Base-by-base conservation (phyloP, 2,888 invertebrate genomes). In the Parelbella ahira region DNA sequence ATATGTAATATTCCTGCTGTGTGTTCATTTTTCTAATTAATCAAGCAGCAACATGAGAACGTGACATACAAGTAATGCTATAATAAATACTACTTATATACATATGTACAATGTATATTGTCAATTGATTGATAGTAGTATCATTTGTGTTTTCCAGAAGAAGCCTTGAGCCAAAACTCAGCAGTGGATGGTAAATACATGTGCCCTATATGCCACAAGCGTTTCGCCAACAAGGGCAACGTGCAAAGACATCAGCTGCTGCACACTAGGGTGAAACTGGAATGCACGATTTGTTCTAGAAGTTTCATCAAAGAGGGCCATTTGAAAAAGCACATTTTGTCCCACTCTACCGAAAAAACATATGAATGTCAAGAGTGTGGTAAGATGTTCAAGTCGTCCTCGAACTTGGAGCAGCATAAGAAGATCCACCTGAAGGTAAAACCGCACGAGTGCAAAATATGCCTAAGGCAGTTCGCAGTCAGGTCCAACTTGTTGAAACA, bases 241-340 rank as follows among this genome's bases (percentile, higher is more conserved):
- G 48, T 59, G 0, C 50, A 49, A 2, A 39, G 54, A 0, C 60
- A 62, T 6, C 30, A 53, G 7, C 7, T 44, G 0, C 9, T 57
- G 3, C 61, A 60, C 45, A 50, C 37, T 1, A 45, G 48, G 2
- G 41, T 50, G 12, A 52, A 50, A 15, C 42, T 77, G 0, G 65
- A 68, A 0, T 82, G 81, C 15, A 64, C 65, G 4, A 54, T 79
- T 0, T 82, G 81, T 11, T 60, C 68, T 2, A 69, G 69, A 8
- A 54, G 60, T 8, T 80, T 80, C 21, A 32, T 47, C 4, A 50
- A 50, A 11, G 27, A 46, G 3, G 37, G 10, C 0, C 48, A 53
- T 3, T 49, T 52, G 7, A 44, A 51, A 7, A 48, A 43, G 10
- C 58, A 58, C 13, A 10, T 54, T 0, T 13, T 41, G 1, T 37